These are phyloP conservation scores for Ctenomys sociabilis DNA, from an alignment of 2,113 vertebrate genomes.

Conservation along the genomic window DNA sequence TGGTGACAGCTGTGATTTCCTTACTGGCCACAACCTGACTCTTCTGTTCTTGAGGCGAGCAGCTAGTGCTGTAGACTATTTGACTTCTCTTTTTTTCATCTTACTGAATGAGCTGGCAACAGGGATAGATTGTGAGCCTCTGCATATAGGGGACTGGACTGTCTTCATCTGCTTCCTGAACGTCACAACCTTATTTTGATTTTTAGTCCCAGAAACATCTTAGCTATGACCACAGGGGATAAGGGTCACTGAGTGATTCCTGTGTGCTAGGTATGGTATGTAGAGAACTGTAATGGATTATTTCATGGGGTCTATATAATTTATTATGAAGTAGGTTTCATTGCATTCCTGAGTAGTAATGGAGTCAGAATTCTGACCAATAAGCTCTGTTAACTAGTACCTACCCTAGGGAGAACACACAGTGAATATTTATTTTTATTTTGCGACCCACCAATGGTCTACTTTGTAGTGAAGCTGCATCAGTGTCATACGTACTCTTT, in stretches of 20 bases:
- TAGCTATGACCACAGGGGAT: not conserved
- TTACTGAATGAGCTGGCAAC: not conserved
- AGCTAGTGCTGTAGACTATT: not conserved
- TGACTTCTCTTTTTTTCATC: not conserved
- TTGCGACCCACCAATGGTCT: not conserved
- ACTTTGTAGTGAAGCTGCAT: not conserved
- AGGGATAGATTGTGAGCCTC: not conserved
- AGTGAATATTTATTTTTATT: not conserved
- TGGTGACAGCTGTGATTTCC: not conserved
- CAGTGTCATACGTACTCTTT: not conserved
- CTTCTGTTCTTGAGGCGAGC: constrained; percentile 22
- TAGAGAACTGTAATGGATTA: not conserved
- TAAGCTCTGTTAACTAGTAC: not conserved
- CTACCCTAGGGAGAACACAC: not conserved
- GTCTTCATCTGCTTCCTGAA: constrained; percentile 9
- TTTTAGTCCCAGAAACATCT: not conserved
- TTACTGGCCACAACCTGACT: constrained; percentile 1
- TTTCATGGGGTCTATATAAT: not conserved
- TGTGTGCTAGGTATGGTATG: not conserved
- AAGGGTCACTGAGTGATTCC: not conserved
- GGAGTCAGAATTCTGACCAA: not conserved
- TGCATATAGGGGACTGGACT: not conserved
- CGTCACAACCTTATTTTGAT: not conserved
- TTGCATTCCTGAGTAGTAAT: not conserved
- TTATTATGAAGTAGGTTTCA: not conserved